Conservation (phyloP, 2,797 vertebrate genomes). For the Heliangelus exortis region DNA sequence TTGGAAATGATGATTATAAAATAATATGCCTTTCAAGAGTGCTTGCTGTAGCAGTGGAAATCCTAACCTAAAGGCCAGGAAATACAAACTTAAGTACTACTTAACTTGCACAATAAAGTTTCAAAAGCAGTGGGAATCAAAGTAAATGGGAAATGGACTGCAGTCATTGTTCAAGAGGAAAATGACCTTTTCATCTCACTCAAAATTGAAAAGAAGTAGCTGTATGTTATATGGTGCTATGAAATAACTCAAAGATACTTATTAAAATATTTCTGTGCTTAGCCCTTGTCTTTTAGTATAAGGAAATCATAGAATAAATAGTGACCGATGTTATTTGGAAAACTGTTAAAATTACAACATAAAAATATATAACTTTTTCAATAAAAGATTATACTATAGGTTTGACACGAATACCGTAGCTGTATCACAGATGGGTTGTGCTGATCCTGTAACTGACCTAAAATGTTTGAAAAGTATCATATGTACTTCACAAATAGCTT, state of each 20-base stretch:
- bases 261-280: neutral
- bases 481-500: slow-evolving; percentile 8
- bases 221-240: neutral
- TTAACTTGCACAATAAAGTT: slow-evolving; percentile 43
- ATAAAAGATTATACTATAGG: neutral
- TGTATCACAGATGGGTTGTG: neutral
- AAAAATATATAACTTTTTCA: neutral
- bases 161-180: neutral
- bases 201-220: neutral
- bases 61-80: neutral
- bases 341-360: neutral
- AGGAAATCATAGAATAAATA: neutral
- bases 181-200: slow-evolving; percentile 14
- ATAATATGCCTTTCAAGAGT: neutral
- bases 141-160: neutral
- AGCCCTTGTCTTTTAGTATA: neutral
- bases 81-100: slow-evolving; percentile 32
- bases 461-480: neutral
- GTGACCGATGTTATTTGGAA: neutral
- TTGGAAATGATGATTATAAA: slow-evolving; percentile 10
- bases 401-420: neutral
- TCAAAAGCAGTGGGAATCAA: slow-evolving; percentile 33
- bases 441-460: neutral
- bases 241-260: neutral
- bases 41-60: neutral